Evolutionary conservation across 2,888 invertebrate genomes (phyloP).

Genomic region (Apoderus coryli): DNA sequence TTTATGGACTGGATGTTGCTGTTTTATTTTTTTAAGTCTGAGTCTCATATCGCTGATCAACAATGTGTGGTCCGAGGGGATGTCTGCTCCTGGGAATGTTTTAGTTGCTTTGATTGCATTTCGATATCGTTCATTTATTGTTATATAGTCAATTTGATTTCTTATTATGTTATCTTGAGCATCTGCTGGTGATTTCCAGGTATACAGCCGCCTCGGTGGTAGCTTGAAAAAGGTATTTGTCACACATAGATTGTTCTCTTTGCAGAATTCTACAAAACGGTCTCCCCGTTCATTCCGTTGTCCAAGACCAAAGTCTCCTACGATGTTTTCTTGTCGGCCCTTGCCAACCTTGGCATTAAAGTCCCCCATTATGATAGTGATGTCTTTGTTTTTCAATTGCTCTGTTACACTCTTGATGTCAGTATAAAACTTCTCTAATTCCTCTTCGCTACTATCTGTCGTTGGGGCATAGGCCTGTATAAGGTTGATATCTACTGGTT

Average conservation of each 20-base stretch:
- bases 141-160: conserved; percentile 20
- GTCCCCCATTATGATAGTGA: too few species aligned
- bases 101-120: background rate
- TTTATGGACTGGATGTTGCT: too few species aligned
- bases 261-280: conserved; percentile 16
- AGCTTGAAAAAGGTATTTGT: conserved; percentile 19
- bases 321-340: conserved; percentile 9
- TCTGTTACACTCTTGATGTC: too few species aligned
- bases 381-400: too few species aligned
- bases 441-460: too few species aligned
- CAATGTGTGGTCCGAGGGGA: too few species aligned
- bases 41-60: too few species aligned
- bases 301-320: conserved; percentile 15
- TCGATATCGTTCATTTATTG: conserved; percentile 1
- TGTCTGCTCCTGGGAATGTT: conserved; percentile 6
- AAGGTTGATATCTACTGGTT: too few species aligned
- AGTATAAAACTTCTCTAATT: too few species aligned
- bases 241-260: conserved; percentile 15
- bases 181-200: conserved; percentile 18
- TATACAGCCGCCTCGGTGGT: conserved; percentile 16
- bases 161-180: too few species aligned
- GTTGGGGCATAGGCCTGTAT: too few species aligned
- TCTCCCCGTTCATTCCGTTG: conserved; percentile 17
- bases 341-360: conserved; percentile 17
- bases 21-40: too few species aligned